A percentile compares a stretch with the other conserved stretches of the same genome.
These are phyloP conservation scores for Leucozona laternaria DNA, from an alignment of 2,888 invertebrate species.

Conservation along the genomic window DNA sequence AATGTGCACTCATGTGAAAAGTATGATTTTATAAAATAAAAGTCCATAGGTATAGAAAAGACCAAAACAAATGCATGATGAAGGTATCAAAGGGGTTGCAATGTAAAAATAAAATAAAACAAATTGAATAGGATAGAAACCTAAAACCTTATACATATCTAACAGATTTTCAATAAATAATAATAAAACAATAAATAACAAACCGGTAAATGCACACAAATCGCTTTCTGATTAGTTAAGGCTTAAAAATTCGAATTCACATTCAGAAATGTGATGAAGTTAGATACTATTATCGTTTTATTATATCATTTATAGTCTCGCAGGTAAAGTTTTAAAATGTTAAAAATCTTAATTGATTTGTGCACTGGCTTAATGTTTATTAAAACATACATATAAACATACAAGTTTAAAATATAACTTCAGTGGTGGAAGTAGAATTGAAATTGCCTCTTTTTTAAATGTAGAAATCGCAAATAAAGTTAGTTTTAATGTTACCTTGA, in stretches of 20 bases:
- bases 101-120: background rate
- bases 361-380: too few species aligned
- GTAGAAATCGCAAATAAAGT: too few species aligned
- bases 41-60: background rate
- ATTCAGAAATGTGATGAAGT: background rate
- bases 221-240: slow-evolving; percentile 56
- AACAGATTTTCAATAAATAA: slow-evolving; percentile 45
- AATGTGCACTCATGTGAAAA: slow-evolving; percentile 11
- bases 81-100: background rate
- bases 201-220: slow-evolving; percentile 64
- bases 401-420: too few species aligned
- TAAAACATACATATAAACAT: too few species aligned
- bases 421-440: too few species aligned
- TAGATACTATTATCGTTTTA: background rate
- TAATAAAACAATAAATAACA: slow-evolving; percentile 54
- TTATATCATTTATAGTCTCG: background rate
- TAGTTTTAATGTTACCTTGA: too few species aligned
- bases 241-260: background rate
- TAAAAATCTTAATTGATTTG: too few species aligned
- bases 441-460: too few species aligned
- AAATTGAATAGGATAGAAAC: background rate
- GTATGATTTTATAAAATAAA: slow-evolving; percentile 48
- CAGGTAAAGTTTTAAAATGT: background rate
- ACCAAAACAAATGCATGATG: background rate
- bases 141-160: background rate